A percentile compares a stretch with the other conserved stretches of the same genome.
Evolutionary conservation across 2,113 vertebrate genomes (phyloP).

Genomic region (Choloepus hoffmanni): DNA sequence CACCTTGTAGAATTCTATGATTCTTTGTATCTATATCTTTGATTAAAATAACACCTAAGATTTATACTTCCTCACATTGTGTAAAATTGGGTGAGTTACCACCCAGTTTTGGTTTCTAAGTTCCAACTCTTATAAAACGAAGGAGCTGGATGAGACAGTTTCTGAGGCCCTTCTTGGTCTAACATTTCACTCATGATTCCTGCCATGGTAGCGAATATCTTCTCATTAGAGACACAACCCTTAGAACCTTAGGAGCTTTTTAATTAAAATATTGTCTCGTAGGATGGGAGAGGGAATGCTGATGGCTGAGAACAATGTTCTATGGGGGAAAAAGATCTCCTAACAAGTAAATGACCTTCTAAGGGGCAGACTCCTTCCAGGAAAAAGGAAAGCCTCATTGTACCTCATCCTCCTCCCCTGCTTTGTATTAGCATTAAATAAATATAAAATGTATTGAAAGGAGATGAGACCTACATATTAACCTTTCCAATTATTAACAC

Average conservation of each 20-base stretch:
- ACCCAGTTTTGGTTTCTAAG: not conserved
- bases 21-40: conserved; percentile 12
- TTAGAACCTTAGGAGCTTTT: not conserved
- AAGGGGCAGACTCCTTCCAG: not conserved
- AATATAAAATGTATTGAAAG: not conserved
- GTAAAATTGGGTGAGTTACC: conserved; percentile 15
- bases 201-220: not conserved
- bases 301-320: not conserved
- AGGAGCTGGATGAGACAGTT: not conserved
- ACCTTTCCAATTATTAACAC: not conserved
- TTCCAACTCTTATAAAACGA: not conserved
- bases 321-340: not conserved
- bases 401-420: not conserved
- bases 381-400: not conserved
- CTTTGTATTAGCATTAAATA: not conserved
- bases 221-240: not conserved
- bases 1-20: not conserved
- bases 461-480: not conserved
- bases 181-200: not conserved
- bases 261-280: not conserved
- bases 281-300: not conserved
- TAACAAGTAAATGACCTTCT: not conserved
- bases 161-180: not conserved
- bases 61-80: conserved; percentile 17
- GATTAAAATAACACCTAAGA: conserved; percentile 48